phyloP scores from a whole-genome alignment of 2,888 invertebrate genomes.

The Ecdyonurus torrentis region DNA sequence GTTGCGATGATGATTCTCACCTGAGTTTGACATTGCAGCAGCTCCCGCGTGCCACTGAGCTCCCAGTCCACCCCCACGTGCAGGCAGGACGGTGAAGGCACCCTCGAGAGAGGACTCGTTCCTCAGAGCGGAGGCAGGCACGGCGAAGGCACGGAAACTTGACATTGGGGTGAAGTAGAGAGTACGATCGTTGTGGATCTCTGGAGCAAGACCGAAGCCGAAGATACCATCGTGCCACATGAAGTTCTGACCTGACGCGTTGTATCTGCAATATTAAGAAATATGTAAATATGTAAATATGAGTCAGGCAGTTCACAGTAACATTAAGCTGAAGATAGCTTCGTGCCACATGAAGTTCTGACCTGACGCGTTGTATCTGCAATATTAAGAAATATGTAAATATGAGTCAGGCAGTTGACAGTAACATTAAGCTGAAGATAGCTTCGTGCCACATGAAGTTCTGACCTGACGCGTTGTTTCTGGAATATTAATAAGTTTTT shows the following conservation, averaged over 20 bases:
- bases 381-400: no score
- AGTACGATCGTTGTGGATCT: conserved; percentile 25
- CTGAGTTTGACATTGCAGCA: conserved; percentile 39
- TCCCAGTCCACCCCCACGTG: conserved; percentile 24
- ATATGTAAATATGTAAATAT: no score
- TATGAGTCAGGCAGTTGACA: no score
- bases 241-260: conserved; percentile 55
- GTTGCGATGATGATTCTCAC: no score
- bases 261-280: no score
- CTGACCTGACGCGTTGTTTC: conserved; percentile 50
- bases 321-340: conserved; percentile 60
- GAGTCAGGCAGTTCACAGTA: no score
- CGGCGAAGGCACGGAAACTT: conserved; percentile 59
- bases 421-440: conserved; percentile 58
- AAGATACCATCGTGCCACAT: conserved; percentile 69
- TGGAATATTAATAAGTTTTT: no score
- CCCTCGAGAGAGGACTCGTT: conserved; percentile 41
- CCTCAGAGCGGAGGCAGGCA: conserved; percentile 29
- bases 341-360: conserved; percentile 68
- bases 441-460: conserved; percentile 71
- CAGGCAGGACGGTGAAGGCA: conserved; percentile 59
- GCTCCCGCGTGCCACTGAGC: conserved; percentile 45
- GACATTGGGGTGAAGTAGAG: conserved; percentile 71
- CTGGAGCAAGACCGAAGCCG: conserved; percentile 52
- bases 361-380: conserved; percentile 48